phyloP scores from a whole-genome alignment of 2,888 invertebrate species.

The Philereme vetulata region DNA sequence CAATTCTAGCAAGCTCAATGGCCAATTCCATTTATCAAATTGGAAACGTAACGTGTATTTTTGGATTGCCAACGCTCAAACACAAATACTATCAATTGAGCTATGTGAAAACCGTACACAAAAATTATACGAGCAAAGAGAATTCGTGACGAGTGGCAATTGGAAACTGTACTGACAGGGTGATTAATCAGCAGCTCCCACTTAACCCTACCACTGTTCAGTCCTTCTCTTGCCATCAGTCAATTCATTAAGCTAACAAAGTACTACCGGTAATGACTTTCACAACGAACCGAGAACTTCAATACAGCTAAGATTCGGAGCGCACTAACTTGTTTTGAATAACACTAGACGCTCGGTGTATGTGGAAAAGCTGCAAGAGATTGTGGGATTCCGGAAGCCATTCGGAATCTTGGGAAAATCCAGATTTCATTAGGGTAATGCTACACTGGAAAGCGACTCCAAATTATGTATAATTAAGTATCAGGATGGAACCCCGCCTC shows the following conservation, averaged over 20 bases:
- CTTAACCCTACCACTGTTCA: constrained; percentile 81
- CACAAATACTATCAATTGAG: constrained; percentile 42
- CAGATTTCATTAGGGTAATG: constrained; percentile 35
- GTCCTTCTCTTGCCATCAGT: constrained; percentile 78
- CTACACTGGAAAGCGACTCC: constrained; percentile 46
- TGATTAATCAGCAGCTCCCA: constrained; percentile 81
- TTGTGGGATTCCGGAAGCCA: constrained; percentile 3
- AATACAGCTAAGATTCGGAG: constrained; percentile 59
- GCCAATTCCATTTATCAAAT: constrained; percentile 49
- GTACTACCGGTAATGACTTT: constrained; percentile 80
- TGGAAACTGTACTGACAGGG: constrained; percentile 79
- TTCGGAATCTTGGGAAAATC: constrained; percentile 29
- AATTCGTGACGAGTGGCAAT: constrained; percentile 78
- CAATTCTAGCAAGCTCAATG: constrained; percentile 34
- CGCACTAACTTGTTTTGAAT: constrained; percentile 46
- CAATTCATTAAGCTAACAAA: constrained; percentile 83
- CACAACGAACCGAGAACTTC: constrained; percentile 65
- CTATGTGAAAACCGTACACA: constrained; percentile 46
- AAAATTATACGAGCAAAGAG: constrained; percentile 62
- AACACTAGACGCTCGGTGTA: constrained; percentile 19
- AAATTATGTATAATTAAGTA: constrained; percentile 57
- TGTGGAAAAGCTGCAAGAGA: constrained; percentile 14
- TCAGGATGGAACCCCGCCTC: constrained; percentile 54
- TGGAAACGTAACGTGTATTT: constrained; percentile 46
- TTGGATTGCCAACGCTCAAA: constrained; percentile 38